These are phyloP conservation scores for Epinephelus malabaricus DNA, from an alignment of 2,797 vertebrate genomes.

Conservation along the genomic window DNA sequence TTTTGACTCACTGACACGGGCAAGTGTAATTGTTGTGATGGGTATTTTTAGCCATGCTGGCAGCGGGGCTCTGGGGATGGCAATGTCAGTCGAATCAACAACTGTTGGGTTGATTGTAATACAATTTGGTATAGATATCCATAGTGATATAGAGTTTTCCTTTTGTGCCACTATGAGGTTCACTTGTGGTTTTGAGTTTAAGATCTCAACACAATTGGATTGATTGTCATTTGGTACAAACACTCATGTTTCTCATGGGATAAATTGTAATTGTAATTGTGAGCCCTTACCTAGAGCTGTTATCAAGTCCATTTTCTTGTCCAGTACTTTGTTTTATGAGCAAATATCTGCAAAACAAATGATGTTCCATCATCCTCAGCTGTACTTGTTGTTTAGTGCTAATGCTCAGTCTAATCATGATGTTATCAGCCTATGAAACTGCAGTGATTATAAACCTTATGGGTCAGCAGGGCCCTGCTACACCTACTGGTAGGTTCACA, in stretches of 20 bases:
- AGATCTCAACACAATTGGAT: too few species aligned
- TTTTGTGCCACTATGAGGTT: too few species aligned
- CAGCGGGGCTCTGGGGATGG: neutral
- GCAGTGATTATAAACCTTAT: too few species aligned
- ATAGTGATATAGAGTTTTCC: neutral
- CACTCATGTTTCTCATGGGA: neutral
- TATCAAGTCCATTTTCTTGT: too few species aligned
- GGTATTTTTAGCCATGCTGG: constrained; percentile 3
- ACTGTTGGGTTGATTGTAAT: neutral
- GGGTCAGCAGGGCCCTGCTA: too few species aligned
- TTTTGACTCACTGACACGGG: neutral
- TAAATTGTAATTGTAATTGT: neutral
- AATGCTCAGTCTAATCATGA: too few species aligned
- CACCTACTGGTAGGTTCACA: too few species aligned
- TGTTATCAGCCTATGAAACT: too few species aligned
- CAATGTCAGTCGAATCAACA: neutral
- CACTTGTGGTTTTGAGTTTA: too few species aligned
- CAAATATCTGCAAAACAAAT: too few species aligned
- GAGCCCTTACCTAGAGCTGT: neutral
- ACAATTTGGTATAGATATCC: neutral
- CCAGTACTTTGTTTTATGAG: neutral
- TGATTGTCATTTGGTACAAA: too few species aligned
- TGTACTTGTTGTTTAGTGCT: neutral
- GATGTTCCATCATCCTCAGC: neutral
- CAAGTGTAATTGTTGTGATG: constrained; percentile 13